Conservation (phyloP, 1,140 invertebrate species). For the Charaxes varanes region DNA sequence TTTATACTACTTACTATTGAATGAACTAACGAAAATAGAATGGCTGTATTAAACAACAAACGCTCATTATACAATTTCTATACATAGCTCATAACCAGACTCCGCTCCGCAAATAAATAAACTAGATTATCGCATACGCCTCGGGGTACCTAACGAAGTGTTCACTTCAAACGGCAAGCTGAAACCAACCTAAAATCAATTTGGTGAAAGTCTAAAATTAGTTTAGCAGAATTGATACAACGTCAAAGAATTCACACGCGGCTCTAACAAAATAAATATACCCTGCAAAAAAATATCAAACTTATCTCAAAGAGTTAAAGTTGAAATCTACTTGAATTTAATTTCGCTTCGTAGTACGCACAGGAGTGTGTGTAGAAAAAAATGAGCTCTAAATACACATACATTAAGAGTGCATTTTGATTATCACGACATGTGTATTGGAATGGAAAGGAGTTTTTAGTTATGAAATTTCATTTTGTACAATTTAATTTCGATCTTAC, state of each 20-base stretch:
- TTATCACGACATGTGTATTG: slow-evolving; percentile 4
- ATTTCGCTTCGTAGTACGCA: slow-evolving; percentile 9
- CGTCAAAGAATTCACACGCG: slow-evolving; percentile 2
- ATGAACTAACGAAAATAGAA: neutral
- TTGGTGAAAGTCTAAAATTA: slow-evolving; percentile 11
- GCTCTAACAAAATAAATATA: slow-evolving; percentile 3
- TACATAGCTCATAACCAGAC: slow-evolving; percentile 19
- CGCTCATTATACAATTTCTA: slow-evolving; percentile 16
- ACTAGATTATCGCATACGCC: slow-evolving; percentile 17
- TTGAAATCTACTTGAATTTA: neutral
- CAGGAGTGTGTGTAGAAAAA: neutral
- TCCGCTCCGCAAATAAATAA: slow-evolving; percentile 19
- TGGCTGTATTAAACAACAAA: slow-evolving; percentile 9
- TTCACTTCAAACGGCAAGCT: slow-evolving; percentile 4
- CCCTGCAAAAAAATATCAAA: slow-evolving; percentile 8
- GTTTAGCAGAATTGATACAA: neutral
- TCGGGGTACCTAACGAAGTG: slow-evolving; percentile 17
- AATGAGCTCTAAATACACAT: slow-evolving; percentile 7
- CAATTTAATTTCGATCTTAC: slow-evolving; percentile 12
- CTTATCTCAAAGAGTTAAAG: neutral
- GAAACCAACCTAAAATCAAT: slow-evolving; percentile 4
- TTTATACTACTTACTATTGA: slow-evolving; percentile 1
- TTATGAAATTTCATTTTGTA: slow-evolving; percentile 10
- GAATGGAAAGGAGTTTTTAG: slow-evolving; percentile 11
- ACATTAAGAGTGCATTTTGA: neutral